phyloP scores from a whole-genome alignment of 2,888 invertebrate genomes.

The Helicoverpa assulta region DNA sequence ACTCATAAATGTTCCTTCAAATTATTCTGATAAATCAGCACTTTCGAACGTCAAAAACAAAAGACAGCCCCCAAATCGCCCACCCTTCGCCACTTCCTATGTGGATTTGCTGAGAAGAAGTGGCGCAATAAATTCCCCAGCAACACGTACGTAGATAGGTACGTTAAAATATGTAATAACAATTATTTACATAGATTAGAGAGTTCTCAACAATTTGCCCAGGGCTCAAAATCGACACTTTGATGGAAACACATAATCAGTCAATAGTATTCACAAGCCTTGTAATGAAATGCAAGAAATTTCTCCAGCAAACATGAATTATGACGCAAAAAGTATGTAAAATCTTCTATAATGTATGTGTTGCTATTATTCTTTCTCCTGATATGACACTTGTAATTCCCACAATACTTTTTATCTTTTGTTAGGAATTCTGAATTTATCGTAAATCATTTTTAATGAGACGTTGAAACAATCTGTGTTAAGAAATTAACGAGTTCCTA shows the following conservation, averaged over 20 bases:
- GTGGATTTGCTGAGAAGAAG: too few species aligned
- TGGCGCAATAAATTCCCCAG: too few species aligned
- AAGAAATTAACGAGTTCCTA: background rate
- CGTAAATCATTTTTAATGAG: conserved; percentile 37
- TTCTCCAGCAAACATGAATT: conserved; percentile 36
- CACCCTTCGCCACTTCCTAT: too few species aligned
- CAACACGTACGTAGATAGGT: too few species aligned
- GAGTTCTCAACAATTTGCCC: conserved; percentile 22
- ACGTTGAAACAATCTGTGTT: conserved; percentile 12
- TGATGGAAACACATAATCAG: conserved; percentile 26
- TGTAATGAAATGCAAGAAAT: conserved; percentile 28
- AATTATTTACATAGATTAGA: conserved; percentile 32
- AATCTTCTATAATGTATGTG: background rate
- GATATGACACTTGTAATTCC: conserved; percentile 6
- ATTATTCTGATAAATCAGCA: too few species aligned
- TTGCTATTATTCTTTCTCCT: conserved; percentile 1
- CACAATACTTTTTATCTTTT: conserved; percentile 20
- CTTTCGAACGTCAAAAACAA: too few species aligned
- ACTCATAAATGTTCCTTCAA: too few species aligned
- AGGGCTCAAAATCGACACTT: conserved; percentile 5
- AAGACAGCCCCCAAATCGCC: too few species aligned
- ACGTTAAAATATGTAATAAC: conserved; percentile 4
- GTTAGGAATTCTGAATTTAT: conserved; percentile 21
- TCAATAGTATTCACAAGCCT: conserved; percentile 6
- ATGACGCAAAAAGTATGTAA: background rate